A percentile compares a stretch with the other conserved stretches of the same genome.
Conservation (phyloP, 37 sponge, comb jelly and placozoan genomes). For the Cliona cf. orientalis region DNA sequence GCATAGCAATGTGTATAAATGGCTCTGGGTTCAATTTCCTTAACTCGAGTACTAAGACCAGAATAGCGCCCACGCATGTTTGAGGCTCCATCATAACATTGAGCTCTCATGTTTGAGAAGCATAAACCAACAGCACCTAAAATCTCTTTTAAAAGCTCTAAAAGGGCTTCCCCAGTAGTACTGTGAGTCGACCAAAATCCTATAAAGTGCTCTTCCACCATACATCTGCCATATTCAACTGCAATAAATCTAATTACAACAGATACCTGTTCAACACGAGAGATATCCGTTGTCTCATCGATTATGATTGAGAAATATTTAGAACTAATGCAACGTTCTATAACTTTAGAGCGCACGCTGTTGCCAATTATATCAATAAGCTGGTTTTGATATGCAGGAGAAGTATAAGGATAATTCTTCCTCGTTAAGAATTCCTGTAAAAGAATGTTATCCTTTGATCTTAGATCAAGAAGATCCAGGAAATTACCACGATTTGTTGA, state of each 20-base stretch:
- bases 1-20: too few relatives aligned
- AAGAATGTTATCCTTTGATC: neutral
- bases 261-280: neutral
- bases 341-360: neutral
- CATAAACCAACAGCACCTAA: neutral
- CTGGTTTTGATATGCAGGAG: neutral
- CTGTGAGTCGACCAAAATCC: neutral
- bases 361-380: neutral
- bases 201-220: neutral
- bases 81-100: neutral
- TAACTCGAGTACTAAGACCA: neutral
- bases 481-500: conserved; percentile 1
- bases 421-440: neutral
- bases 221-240: neutral
- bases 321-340: neutral
- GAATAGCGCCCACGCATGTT: neutral
- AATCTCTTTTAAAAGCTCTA: neutral
- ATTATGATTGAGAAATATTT: too few relatives aligned
- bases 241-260: neutral
- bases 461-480: neutral
- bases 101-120: neutral
- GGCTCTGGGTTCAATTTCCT: neutral
- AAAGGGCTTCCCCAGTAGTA: neutral
- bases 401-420: neutral
- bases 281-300: neutral